Evolutionary conservation across 35 echinoderm and acorn worm species (phyloP).

Genomic region (Heliocidaris erythrogramma): DNA sequence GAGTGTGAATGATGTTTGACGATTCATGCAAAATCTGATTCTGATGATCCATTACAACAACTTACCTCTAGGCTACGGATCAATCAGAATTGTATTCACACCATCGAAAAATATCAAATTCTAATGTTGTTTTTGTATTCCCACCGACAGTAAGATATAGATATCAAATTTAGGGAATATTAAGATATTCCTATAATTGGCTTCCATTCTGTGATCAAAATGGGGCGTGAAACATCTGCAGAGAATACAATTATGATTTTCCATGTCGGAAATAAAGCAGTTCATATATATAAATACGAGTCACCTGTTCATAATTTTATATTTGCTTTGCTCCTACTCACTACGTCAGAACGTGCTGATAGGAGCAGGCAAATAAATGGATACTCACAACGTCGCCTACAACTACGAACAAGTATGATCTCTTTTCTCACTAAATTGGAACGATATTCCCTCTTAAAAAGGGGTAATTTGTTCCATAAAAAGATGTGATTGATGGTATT

Average conservation of each 20-base stretch:
- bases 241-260: not conserved
- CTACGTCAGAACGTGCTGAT: not conserved
- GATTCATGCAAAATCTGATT: constrained; percentile 41
- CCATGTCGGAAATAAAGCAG: not conserved
- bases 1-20: constrained; percentile 46
- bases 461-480: not conserved
- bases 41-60: constrained; percentile 29
- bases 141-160: too few species aligned
- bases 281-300: not conserved
- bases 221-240: not conserved
- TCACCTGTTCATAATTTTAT: not conserved
- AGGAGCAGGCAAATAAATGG: not conserved
- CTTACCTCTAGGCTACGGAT: constrained; percentile 17
- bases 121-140: not conserved
- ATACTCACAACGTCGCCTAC: not conserved
- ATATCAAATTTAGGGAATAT: too few species aligned
- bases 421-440: not conserved
- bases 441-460: not conserved
- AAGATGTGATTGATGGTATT: not conserved
- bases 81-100: constrained; percentile 13
- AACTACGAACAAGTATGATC: not conserved
- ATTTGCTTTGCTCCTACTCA: not conserved
- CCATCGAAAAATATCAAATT: not conserved
- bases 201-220: not conserved
- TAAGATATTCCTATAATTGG: not conserved